These are phyloP conservation scores for Argyresthia albistria DNA, from an alignment of 2,888 invertebrate genomes.

Conservation along the genomic window DNA sequence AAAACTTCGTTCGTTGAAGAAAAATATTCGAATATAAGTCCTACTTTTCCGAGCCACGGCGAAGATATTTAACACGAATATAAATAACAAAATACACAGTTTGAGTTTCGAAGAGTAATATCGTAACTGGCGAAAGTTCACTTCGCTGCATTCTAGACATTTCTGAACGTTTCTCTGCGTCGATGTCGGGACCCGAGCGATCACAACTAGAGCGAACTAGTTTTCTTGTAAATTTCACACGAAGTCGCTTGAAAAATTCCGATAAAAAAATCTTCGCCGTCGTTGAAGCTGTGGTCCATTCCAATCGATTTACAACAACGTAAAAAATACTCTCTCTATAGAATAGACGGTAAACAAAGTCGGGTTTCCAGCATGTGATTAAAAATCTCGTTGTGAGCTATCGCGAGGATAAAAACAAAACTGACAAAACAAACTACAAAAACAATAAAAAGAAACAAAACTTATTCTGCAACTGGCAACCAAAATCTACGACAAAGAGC, in stretches of 20 bases:
- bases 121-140: neutral
- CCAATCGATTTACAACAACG: constrained; percentile 19
- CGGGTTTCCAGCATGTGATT: too few species aligned
- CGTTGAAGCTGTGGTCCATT: constrained; percentile 18
- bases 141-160: neutral
- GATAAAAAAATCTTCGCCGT: too few species aligned
- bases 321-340: constrained; percentile 15
- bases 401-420: too few species aligned
- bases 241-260: neutral
- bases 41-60: neutral
- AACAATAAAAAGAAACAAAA: constrained; percentile 25
- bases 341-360: too few species aligned
- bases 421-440: too few species aligned
- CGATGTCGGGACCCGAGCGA: neutral
- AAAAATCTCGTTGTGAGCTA: too few species aligned
- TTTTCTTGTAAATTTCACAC: neutral
- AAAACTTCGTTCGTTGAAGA: constrained; percentile 13
- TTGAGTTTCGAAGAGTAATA: neutral
- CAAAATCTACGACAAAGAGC: constrained; percentile 28
- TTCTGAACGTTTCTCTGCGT: neutral
- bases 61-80: too few species aligned
- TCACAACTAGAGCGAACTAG: neutral
- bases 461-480: constrained; percentile 20
- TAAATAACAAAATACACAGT: neutral
- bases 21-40: neutral